A percentile compares a stretch with the other conserved stretches of the same genome.
Conservation (phyloP, 2,113 vertebrate species). For the mouse (Mus musculus) region GRCm39 chr5:8032501-8033000, state of each 20-base stretch:
- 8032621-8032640: background rate
- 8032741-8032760: background rate
- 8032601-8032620: background rate
- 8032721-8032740: background rate
- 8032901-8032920: background rate
- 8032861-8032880: background rate
- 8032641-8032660: background rate
- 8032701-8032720: background rate
- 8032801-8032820: background rate
- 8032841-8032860: no score
- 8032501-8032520: background rate
- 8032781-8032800: background rate
- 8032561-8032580: background rate
- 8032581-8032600: background rate
- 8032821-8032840: background rate
- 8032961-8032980: background rate
- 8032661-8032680: background rate
- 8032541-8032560: background rate
- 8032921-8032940: background rate
- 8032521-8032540: background rate
- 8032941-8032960: constrained; percentile 3
- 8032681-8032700: background rate
- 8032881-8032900: background rate
- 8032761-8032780: background rate
- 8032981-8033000: background rate